phyloP scores from a whole-genome alignment of 2,888 invertebrate genomes.

The Clistopyga incitator region DNA sequence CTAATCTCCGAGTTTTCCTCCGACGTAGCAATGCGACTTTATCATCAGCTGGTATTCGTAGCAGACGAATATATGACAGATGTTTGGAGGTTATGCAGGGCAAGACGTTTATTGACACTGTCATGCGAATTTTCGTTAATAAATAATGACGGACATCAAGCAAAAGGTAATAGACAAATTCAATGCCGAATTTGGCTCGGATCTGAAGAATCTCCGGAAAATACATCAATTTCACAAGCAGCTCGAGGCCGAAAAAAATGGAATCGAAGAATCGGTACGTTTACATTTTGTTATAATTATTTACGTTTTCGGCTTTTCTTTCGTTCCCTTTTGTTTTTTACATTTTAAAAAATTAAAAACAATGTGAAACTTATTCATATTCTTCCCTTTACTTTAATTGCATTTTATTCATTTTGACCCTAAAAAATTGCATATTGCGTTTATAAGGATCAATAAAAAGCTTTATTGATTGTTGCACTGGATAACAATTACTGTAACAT shows the following conservation, averaged over 20 bases:
- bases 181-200: constrained; percentile 86
- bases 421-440: too few relatives aligned
- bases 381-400: too few relatives aligned
- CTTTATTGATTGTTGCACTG: constrained; percentile 16
- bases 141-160: constrained; percentile 77
- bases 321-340: background rate
- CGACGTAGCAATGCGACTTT: background rate
- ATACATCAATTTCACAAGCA: constrained; percentile 84
- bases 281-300: constrained; percentile 1
- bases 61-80: constrained; percentile 24
- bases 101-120: constrained; percentile 8
- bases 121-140: constrained; percentile 10
- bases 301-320: constrained; percentile 23
- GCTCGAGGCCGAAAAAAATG: constrained; percentile 82
- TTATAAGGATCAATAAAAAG: background rate
- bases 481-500: constrained; percentile 40
- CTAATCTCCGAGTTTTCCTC: too few relatives aligned
- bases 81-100: constrained; percentile 26
- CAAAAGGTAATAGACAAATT: constrained; percentile 85
- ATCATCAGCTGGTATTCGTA: background rate
- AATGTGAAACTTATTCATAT: background rate
- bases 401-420: too few relatives aligned
- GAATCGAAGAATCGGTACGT: constrained; percentile 84
- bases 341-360: background rate
- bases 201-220: constrained; percentile 85